These are phyloP conservation scores for Zaprionus inermis DNA, from an alignment of 1,140 invertebrate genomes.

Conservation along the genomic window DNA sequence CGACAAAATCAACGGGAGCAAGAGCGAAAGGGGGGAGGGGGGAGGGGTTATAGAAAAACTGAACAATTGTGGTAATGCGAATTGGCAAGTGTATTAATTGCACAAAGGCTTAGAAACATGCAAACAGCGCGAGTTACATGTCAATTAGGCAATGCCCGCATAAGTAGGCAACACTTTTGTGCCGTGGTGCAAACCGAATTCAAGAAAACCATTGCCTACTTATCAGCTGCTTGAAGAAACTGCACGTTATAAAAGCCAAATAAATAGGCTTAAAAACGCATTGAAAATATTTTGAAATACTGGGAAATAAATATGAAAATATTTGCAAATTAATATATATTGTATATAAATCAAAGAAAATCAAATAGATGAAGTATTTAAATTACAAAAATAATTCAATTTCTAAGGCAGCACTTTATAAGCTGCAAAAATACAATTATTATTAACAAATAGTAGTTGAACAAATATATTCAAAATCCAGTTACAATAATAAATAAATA, in stretches of 20 bases:
- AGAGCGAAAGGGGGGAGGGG: background rate
- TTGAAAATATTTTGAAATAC: no score
- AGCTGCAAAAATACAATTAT: background rate
- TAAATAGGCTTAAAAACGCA: no score
- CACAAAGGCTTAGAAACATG: background rate
- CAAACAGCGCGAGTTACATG: background rate
- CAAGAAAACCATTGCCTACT: background rate
- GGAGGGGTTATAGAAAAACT: background rate
- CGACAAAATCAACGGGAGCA: background rate
- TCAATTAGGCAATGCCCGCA: background rate
- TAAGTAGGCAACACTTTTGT: slow-evolving; percentile 23
- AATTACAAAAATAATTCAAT: no score
- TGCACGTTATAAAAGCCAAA: no score
- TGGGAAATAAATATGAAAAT: no score
- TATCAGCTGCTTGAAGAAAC: background rate
- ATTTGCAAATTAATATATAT: no score
- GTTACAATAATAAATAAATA: background rate
- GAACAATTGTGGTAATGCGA: background rate
- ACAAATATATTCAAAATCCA: background rate
- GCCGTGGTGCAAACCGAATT: background rate
- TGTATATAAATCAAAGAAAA: no score
- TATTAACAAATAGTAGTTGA: background rate
- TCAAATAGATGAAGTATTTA: no score
- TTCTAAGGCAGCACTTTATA: no score
- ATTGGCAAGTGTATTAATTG: background rate